Evolutionary conservation across 2,113 vertebrate species (phyloP).

Genomic region (Psittacula cyanocephala): DNA sequence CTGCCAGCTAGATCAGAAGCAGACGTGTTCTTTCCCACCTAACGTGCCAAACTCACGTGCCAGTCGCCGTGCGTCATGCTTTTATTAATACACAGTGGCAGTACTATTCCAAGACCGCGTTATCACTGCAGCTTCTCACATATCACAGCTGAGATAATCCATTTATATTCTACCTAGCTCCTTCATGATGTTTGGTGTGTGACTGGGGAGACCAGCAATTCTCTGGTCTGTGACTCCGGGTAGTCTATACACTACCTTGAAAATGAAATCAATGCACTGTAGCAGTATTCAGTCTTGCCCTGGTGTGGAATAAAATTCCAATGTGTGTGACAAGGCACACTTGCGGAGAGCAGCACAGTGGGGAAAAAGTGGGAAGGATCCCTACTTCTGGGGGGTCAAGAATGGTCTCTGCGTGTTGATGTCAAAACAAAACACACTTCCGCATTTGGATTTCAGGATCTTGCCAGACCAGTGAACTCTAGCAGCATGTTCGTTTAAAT

Average conservation of each 20-base stretch:
- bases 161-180: not conserved
- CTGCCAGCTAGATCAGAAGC: slow-evolving; percentile 12
- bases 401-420: not conserved
- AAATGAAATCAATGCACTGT: not conserved
- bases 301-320: not conserved
- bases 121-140: not conserved
- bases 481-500: not conserved
- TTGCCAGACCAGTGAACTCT: not conserved
- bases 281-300: not conserved
- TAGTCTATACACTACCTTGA: not conserved
- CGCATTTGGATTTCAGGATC: not conserved
- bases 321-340: rapidly evolving
- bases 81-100: not conserved
- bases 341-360: rapidly evolving
- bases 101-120: not conserved
- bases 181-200: rapidly evolving
- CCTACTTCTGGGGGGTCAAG: not conserved
- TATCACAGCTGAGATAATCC: not conserved
- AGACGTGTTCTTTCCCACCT: not conserved
- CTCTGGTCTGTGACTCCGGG: not conserved
- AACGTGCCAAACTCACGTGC: not conserved
- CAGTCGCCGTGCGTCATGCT: not conserved
- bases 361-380: not conserved
- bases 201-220: not conserved
- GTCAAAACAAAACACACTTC: not conserved